Conservation (phyloP, 2,113 vertebrate species). For the Phoenicopterus ruber region DNA sequence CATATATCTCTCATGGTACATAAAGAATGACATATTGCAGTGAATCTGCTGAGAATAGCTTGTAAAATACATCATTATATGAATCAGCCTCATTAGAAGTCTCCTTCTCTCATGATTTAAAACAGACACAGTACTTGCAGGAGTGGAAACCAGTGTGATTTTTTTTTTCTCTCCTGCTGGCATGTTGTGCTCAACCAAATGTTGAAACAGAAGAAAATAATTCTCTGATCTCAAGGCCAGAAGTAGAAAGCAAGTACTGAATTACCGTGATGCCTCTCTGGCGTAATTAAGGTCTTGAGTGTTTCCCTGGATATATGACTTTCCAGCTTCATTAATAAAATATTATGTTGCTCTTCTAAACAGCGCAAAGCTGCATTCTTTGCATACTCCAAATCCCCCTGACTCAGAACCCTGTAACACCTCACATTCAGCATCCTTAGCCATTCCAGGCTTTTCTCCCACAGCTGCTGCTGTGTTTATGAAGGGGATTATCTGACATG, state of each 20-base stretch:
- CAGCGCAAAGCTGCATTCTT: slow-evolving; percentile 6
- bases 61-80: slow-evolving; percentile 69
- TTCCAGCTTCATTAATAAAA: slow-evolving; percentile 19
- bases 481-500: background rate
- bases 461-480: slow-evolving; percentile 49
- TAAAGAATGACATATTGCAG: slow-evolving; percentile 58
- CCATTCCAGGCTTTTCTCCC: background rate
- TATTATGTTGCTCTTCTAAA: background rate
- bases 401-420: background rate
- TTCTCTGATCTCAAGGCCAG: slow-evolving; percentile 36
- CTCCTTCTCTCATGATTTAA: slow-evolving; percentile 59
- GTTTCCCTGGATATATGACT: background rate
- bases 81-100: slow-evolving; percentile 65
- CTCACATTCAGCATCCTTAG: slow-evolving; percentile 28
- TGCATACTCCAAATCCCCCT: slow-evolving; percentile 22
- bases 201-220: slow-evolving; percentile 40
- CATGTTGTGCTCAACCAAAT: background rate
- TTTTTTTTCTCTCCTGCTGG: slow-evolving; percentile 9
- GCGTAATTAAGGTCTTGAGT: slow-evolving; percentile 7
- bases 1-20: slow-evolving; percentile 40
- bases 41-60: slow-evolving; percentile 66
- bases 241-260: slow-evolving; percentile 12
- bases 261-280: background rate
- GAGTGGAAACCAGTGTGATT: slow-evolving; percentile 8
- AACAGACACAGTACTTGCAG: slow-evolving; percentile 46